These are phyloP conservation scores for Notechis scutatus DNA, from an alignment of 2,113 vertebrate genomes.

Conservation along the genomic window DNA sequence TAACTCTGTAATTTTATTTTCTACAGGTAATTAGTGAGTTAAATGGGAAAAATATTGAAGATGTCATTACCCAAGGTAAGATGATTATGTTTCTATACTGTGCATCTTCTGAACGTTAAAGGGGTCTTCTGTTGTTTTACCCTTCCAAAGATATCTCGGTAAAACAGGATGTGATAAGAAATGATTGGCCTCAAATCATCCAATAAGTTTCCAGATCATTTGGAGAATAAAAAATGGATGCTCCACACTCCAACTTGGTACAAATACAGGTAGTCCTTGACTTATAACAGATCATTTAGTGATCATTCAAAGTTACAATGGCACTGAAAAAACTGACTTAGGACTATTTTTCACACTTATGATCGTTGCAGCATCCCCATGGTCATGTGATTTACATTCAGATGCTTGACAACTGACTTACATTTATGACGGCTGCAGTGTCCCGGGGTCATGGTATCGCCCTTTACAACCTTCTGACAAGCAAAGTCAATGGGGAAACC, in stretches of 20 bases:
- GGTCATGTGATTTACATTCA: no score
- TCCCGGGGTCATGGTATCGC: no score
- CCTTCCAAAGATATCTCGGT: not conserved
- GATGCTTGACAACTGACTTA: no score
- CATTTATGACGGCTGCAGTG: no score
- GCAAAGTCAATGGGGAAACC: no score
- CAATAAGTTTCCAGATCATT: not conserved
- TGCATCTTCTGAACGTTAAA: not conserved
- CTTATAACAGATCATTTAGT: no score
- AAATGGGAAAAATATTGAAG: constrained; percentile 88
- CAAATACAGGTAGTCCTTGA: not conserved
- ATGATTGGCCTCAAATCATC: not conserved
- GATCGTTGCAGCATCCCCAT: no score
- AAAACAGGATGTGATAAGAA: not conserved
- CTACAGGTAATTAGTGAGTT: constrained; percentile 87
- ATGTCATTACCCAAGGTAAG: constrained; percentile 92
- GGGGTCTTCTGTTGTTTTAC: not conserved
- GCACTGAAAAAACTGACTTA: no score
- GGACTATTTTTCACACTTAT: no score
- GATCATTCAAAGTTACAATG: no score
- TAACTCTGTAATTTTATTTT: constrained; percentile 34
- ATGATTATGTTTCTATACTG: not conserved
- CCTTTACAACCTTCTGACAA: no score
- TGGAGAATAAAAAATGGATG: not conserved
- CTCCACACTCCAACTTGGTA: not conserved